Percentiles rank a stretch among this genome's conserved stretches.
Conservation (phyloP, 2,113 vertebrate genomes). For the Eurystomus gularis region DNA sequence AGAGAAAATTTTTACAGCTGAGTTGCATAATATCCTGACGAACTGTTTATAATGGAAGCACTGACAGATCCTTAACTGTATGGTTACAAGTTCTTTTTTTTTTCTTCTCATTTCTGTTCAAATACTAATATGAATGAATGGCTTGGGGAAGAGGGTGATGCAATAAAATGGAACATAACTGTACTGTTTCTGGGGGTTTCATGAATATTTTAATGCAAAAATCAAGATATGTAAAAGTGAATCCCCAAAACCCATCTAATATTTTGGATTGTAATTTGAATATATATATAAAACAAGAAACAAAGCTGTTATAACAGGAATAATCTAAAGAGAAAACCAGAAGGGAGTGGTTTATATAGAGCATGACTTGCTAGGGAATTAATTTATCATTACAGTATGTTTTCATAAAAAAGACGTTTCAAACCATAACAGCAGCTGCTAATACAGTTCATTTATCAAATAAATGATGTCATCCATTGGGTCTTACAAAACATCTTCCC, state of each 20-base stretch:
- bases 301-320: background rate
- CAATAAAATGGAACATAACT: background rate
- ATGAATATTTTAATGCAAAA: background rate
- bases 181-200: background rate
- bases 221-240: background rate
- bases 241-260: background rate
- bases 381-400: background rate
- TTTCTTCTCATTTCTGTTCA: conserved; percentile 14
- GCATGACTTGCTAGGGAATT: background rate
- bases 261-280: background rate
- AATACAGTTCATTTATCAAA: background rate
- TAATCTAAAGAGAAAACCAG: background rate
- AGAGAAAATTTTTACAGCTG: conserved; percentile 62
- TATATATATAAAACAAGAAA: background rate
- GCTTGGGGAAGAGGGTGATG: background rate
- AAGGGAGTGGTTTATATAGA: background rate
- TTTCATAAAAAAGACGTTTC: background rate
- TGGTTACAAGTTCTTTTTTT: conserved; percentile 2
- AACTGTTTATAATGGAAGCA: conserved; percentile 66
- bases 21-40: conserved; percentile 67
- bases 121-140: conserved; percentile 19
- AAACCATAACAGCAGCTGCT: conserved; percentile 42
- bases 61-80: conserved; percentile 46
- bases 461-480: conserved; percentile 6
- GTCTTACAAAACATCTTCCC: conserved; percentile 29